Evolutionary conservation across 2,888 invertebrate genomes (phyloP), one percentile per base, ranked within the genome.

Genomic region (Limenitis camilla): DNA sequence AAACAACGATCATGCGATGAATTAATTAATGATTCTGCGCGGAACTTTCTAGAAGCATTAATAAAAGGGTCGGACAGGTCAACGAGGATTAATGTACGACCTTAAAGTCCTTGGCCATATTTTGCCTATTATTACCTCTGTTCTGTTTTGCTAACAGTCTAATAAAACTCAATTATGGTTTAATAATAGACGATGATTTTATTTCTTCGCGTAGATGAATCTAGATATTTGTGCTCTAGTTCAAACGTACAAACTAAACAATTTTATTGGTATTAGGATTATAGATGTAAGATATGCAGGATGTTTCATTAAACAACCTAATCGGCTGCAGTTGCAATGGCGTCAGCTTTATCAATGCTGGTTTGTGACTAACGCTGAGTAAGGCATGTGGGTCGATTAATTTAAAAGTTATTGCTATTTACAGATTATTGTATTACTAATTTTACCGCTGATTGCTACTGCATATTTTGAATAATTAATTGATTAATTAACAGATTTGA

Each of bases 31-130:
- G 51, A 48, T 54, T 46, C 40, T 6, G 60, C 66, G 64, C 53
- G 60, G 71, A 76, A 72, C 69, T 77, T 78, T 81, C 78, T 71
- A 76, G 78, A 69, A 61, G 59, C 63, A 48, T 48, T 59, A 73
- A 75, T 76, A 63, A 63, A 66, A 61, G 63, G 74, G 72, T 74
- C 73, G 65, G 43, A 52, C 41, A 52, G 71, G 76, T 77, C 71
- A 79, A 78, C 67, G 55, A 73, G 66, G 60, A 56, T 62, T 64
- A 72, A 68, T 71, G 67, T 62, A 55, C 53, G 40, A 11, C 11
- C 19, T 70, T 68, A 67, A 67, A 64, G 70, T 74, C 69, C 70
- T 72, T 68, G 73, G 43, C 30, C 31, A 42, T 38, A 49, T 27
- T 8, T 6, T 27, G 28, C 40, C 8, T 11, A 33, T 42, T 11